These are phyloP conservation scores for Limosa lapponica DNA, from an alignment of 2,797 vertebrate genomes.

Conservation along the genomic window DNA sequence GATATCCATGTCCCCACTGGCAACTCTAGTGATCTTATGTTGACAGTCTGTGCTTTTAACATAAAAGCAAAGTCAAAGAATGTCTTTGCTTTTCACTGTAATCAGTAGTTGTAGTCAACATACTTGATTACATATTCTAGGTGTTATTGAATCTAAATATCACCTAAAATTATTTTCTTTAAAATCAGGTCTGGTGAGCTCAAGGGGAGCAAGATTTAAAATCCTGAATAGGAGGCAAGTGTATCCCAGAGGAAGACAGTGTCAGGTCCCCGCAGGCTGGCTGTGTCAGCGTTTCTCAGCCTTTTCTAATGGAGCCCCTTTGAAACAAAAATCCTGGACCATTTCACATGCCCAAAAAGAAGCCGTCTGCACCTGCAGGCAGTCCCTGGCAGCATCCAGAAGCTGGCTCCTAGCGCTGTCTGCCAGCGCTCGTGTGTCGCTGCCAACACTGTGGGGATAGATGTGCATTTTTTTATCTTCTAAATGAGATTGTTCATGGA, in stretches of 20 bases:
- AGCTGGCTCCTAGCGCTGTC: neutral
- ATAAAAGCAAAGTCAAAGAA: neutral
- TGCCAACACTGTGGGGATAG: neutral
- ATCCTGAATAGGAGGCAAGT: rapidly evolving
- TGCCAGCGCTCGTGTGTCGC: neutral
- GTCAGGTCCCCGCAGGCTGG: rapidly evolving
- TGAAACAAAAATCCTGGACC: neutral
- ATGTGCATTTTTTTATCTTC: neutral
- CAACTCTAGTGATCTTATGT: neutral
- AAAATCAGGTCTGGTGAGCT: neutral
- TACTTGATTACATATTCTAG: neutral
- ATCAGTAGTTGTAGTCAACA: neutral
- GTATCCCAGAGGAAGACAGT: neutral
- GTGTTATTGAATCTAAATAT: neutral
- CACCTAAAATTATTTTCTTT: neutral
- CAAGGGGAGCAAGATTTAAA: neutral
- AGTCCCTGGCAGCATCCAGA: neutral
- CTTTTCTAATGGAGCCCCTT: neutral
- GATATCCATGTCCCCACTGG: neutral
- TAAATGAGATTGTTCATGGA: neutral
- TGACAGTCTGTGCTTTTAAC: neutral
- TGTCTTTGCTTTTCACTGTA: neutral
- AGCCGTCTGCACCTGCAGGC: neutral
- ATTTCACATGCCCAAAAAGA: rapidly evolving
- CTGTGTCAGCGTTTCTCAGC: neutral